phyloP scores from a whole-genome alignment of 2,888 invertebrate species.

The Ophion ellenae region DNA sequence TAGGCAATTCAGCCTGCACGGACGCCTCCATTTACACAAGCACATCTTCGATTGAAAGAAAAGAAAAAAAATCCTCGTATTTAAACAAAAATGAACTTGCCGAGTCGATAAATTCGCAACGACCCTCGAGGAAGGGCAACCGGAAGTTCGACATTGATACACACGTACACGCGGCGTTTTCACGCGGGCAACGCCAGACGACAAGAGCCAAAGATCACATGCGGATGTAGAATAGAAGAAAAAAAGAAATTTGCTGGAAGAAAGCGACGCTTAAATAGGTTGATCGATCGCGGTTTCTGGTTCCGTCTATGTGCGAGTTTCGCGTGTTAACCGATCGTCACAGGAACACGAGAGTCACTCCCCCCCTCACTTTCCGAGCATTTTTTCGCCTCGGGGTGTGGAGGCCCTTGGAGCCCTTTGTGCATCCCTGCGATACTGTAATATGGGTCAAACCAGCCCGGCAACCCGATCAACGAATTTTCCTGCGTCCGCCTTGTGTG shows the following conservation, averaged over 20 bases:
- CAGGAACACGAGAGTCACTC: slow-evolving; percentile 1
- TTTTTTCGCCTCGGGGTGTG: slow-evolving; percentile 8
- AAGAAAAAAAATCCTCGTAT: slow-evolving; percentile 8
- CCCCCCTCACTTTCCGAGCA: background rate
- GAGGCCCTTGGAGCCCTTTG: background rate
- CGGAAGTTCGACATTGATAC: background rate
- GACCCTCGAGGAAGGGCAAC: background rate
- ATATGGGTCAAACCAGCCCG: slow-evolving; percentile 78
- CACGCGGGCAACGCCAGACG: background rate
- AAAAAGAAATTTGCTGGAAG: background rate
- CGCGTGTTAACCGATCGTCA: slow-evolving; percentile 19
- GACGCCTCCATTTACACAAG: slow-evolving; percentile 69
- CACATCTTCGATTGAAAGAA: slow-evolving; percentile 30
- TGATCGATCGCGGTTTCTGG: slow-evolving; percentile 57
- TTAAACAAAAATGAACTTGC: background rate
- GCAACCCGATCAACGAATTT: slow-evolving; percentile 66
- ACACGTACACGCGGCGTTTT: background rate
- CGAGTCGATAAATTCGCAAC: background rate
- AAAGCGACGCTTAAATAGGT: slow-evolving; percentile 25
- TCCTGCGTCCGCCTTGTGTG: slow-evolving; percentile 3
- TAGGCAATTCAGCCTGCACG: slow-evolving; percentile 77
- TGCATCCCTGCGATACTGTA: slow-evolving; percentile 45
- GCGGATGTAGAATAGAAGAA: background rate
- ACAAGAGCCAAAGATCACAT: background rate
- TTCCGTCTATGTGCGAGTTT: slow-evolving; percentile 21